Evolutionary conservation across 2,797 vertebrate genomes (phyloP).

Genomic region (Sebastes steindachneri): DNA sequence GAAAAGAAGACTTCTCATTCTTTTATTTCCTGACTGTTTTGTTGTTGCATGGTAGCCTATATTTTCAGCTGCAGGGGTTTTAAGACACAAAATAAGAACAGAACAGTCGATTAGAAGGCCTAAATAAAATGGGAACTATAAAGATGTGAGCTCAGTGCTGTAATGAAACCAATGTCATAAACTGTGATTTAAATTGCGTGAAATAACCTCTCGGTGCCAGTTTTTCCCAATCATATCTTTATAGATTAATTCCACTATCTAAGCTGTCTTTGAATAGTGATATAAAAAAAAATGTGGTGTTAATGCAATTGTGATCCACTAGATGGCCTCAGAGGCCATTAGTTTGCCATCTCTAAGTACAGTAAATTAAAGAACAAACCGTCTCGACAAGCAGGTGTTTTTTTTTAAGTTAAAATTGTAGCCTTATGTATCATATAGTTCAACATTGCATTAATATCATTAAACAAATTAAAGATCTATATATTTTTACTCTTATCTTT

Average conservation of each 20-base stretch:
- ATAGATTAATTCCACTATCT: neutral
- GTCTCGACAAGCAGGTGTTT: neutral
- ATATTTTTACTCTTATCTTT: neutral
- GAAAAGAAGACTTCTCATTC: neutral
- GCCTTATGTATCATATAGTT: neutral
- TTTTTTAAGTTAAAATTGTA: neutral
- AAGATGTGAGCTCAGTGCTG: neutral
- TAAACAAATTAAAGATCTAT: neutral
- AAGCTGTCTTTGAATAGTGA: neutral
- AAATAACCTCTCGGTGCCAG: neutral
- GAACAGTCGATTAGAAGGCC: too few relatives aligned
- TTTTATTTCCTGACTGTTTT: too few relatives aligned
- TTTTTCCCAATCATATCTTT: neutral
- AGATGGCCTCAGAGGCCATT: conserved; percentile 50
- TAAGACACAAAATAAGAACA: neutral
- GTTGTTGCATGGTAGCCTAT: neutral
- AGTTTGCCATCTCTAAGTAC: neutral
- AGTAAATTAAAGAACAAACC: neutral
- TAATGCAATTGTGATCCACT: conserved; percentile 29
- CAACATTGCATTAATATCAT: neutral
- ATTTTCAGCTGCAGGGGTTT: neutral
- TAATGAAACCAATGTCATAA: neutral
- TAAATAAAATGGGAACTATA: neutral
- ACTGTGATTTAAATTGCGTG: neutral
- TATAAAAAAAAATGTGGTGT: neutral